Evolutionary conservation across 2,888 invertebrate species (phyloP).

Genomic region (Chymomyza fuscimana): DNA sequence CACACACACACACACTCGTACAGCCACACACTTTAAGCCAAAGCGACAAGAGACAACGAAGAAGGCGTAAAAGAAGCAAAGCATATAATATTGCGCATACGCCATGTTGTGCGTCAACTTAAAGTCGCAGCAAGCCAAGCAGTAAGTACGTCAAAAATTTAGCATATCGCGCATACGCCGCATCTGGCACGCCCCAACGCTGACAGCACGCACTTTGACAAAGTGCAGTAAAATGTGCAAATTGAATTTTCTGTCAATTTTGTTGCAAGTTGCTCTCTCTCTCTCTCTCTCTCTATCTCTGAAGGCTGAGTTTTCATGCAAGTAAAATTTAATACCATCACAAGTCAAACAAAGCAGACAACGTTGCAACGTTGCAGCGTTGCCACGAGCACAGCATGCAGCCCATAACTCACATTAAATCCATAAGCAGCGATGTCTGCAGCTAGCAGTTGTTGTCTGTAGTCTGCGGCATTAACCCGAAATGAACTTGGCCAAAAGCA

Average conservation of each 20-base stretch:
- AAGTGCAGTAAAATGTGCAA: conserved; percentile 70
- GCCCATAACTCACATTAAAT: conserved; percentile 70
- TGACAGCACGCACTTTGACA: conserved; percentile 30
- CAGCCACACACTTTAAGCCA: background rate
- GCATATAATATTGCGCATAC: conserved; percentile 38
- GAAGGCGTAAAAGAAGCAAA: background rate
- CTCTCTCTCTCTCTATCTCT: conserved; percentile 15
- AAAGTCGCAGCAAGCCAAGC: conserved; percentile 12
- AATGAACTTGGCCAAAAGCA: conserved; percentile 53
- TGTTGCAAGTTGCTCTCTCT: conserved; percentile 18
- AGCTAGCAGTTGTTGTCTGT: conserved; percentile 9
- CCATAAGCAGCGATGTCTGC: conserved; percentile 66
- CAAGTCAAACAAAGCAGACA: conserved; percentile 50
- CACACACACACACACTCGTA: background rate
- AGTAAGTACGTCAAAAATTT: background rate
- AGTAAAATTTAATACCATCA: conserved; percentile 20
- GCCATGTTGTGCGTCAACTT: conserved; percentile 54
- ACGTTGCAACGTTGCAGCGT: conserved; percentile 25
- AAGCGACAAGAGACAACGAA: background rate
- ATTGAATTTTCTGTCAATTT: conserved; percentile 68
- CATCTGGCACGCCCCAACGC: background rate
- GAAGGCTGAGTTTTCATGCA: background rate
- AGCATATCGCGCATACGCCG: conserved; percentile 5
- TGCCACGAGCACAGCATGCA: conserved; percentile 20
- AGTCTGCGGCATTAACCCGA: conserved; percentile 64